Percentiles rank a stretch among this genome's conserved stretches.
Evolutionary conservation across 2,888 invertebrate species (phyloP).

Genomic region (Strigamia crassipes): DNA sequence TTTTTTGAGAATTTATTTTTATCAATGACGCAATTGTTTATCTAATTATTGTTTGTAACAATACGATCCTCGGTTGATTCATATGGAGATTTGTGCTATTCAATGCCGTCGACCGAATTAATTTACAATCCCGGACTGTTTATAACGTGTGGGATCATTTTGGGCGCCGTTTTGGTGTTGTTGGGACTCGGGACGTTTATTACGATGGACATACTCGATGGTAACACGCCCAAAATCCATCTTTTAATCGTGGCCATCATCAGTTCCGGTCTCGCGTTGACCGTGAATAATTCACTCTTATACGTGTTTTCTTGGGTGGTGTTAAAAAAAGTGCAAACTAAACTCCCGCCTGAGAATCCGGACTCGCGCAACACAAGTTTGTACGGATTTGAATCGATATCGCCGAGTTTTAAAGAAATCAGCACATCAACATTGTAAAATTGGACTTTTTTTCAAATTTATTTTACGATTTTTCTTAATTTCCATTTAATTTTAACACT

Average conservation of each 20-base stretch:
- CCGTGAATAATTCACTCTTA: slow-evolving; percentile 1
- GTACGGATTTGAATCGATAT: neutral
- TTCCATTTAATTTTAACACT: no score
- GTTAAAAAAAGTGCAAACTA: neutral
- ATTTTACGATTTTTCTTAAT: neutral
- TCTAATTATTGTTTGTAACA: no score
- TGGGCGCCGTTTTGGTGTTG: slow-evolving; percentile 1
- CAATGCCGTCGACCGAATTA: slow-evolving; percentile 36
- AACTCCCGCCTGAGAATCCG: neutral
- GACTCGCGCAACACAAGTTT: neutral
- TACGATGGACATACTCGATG: neutral
- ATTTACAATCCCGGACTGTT: slow-evolving; percentile 39
- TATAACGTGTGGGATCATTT: neutral
- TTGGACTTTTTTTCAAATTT: neutral
- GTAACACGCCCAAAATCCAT: neutral
- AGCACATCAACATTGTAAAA: neutral
- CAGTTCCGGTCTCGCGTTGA: slow-evolving; percentile 36
- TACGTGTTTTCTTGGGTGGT: slow-evolving; percentile 19
- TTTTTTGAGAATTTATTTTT: neutral
- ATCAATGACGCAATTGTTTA: no score
- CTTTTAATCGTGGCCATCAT: neutral
- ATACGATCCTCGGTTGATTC: no score
- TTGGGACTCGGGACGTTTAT: neutral
- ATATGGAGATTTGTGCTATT: no score
- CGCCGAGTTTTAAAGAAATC: neutral